Conservation (phyloP, 1,140 invertebrate genomes). For the Octopus bimaculoides region DNA sequence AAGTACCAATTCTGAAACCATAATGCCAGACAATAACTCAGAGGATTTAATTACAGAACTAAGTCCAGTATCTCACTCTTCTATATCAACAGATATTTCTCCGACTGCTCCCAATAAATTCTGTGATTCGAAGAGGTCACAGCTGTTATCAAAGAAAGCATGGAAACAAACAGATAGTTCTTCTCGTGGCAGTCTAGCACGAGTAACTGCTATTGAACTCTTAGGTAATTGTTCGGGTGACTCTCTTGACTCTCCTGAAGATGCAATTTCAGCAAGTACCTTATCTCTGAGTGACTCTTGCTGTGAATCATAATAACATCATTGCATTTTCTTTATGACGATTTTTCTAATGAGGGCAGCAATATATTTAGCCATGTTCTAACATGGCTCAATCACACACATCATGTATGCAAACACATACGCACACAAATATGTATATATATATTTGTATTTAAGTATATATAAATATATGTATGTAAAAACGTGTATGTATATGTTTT, state of each 20-base stretch:
- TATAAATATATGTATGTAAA: no score
- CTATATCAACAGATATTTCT: background rate
- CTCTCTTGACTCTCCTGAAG: conserved; percentile 1
- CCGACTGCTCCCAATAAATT: background rate
- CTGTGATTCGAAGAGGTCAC: background rate
- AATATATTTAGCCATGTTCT: no score
- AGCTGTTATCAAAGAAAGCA: background rate
- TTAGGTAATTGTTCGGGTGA: background rate
- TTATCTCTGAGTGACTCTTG: conserved; percentile 8
- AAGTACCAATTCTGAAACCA: conserved; percentile 12
- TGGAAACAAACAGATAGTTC: conserved; percentile 1
- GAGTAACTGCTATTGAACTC: background rate
- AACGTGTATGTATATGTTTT: no score
- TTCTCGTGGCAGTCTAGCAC: background rate
- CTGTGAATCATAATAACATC: background rate
- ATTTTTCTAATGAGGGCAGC: no score
- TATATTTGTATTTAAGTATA: no score
- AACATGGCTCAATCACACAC: no score
- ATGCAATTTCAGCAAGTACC: background rate
- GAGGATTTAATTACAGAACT: no score
- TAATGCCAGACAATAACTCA: no score
- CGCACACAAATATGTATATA: no score
- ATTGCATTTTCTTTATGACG: no score
- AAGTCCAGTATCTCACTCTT: background rate
- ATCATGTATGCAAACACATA: no score